Evolutionary conservation across 2,113 vertebrate genomes (phyloP), one percentile per base, ranked within the genome.

Genomic region (Myotis davidii): DNA sequence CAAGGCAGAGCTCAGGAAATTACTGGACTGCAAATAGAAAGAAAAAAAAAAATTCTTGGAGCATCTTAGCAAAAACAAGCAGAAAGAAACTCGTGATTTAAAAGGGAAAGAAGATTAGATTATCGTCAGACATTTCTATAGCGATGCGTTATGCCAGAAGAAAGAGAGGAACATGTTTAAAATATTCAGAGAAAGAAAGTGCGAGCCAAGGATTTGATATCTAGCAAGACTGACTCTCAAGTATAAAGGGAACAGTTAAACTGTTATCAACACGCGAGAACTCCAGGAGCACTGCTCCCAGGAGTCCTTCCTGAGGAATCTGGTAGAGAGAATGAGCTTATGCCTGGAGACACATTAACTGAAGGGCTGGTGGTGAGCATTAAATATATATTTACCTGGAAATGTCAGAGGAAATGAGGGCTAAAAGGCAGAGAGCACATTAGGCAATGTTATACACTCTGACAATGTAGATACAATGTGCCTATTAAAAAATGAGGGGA

Each of bases 361-460:
- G 90, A 76, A 84, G 56, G 64, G 72, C 74, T 69, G 45, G 39
- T 81, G 45, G 11, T 88, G 34, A 92, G 21, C 93, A 88, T 94
- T 90, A 94, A 97, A 97, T 90, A 87, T 87, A 92, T 61, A 95
- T 88, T 94, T 94, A 79, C 45, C 69, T 79, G 50, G 48, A 76
- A 94, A 91, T 72, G 54, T 34, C 79, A 91, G n/a, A 56, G 54
- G 61, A 91, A 85, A 61, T 86, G 27, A 76, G 74, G 29, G 50
- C 13, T 96, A 52, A 94, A 89, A 93, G 50, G 42, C 65, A 87
- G 70, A 79, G 48, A 64, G 20, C 12, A 5, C 5, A 27, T 23
- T 70, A 10, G 29, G 21, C 74, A 84, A 83, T 70, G 23, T 34
- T 88, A 16, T 69, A 45, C 50, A 37, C 25, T 90, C 64, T 91